These are phyloP conservation scores for Enteromius radiatus DNA, from an alignment of 2,797 vertebrate genomes.

Conservation along the genomic window DNA sequence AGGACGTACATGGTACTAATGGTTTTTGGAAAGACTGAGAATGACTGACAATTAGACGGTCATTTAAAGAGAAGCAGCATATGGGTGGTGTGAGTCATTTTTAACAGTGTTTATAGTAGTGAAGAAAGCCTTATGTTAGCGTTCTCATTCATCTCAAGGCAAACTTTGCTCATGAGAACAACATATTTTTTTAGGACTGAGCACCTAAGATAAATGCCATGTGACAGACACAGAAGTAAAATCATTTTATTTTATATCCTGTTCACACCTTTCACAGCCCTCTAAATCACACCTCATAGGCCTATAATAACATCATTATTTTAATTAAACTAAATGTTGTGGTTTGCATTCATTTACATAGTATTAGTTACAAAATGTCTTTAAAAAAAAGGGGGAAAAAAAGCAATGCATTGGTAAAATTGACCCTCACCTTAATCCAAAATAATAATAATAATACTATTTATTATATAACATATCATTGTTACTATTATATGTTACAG, in stretches of 20 bases:
- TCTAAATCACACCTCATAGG: not conserved
- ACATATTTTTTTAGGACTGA: not conserved
- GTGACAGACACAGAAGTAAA: not conserved
- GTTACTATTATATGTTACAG: not conserved
- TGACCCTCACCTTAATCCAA: too few relatives aligned
- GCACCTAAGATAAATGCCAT: not conserved
- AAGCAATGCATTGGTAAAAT: not conserved
- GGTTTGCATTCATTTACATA: not conserved
- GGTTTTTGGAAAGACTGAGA: conserved; percentile 18
- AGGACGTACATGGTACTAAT: conserved; percentile 38
- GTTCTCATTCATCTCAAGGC: not conserved
- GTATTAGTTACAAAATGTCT: not conserved
- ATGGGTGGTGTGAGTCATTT: not conserved
- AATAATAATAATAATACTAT: too few relatives aligned
- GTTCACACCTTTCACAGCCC: not conserved
- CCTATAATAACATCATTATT: not conserved
- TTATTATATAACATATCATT: not conserved
- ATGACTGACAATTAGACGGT: not conserved
- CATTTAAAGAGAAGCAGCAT: not conserved
- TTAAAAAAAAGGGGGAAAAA: too few relatives aligned
- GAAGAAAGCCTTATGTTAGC: not conserved
- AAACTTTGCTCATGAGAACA: not conserved
- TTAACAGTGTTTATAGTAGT: not conserved
- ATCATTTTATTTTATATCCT: not conserved
- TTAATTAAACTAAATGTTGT: not conserved